phyloP scores from a whole-genome alignment of 37 sponge, comb jelly and placozoan genomes.

The Axinella damicornis region DNA sequence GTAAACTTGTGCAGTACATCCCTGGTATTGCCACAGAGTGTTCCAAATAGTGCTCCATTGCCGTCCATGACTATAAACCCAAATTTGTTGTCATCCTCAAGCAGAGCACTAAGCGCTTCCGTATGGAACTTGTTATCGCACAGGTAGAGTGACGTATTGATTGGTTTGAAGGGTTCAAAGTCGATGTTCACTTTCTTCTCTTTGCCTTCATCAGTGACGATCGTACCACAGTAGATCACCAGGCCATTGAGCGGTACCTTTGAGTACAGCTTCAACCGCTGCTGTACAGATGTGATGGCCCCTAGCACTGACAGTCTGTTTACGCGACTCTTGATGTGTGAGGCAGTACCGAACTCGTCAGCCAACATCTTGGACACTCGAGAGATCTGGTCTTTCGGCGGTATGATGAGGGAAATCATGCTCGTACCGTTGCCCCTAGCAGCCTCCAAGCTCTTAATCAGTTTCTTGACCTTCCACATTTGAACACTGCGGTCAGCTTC shows the following conservation, averaged over 20 bases:
- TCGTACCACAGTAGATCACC: constrained; percentile 99
- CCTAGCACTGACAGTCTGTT: constrained; percentile 98
- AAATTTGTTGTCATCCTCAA: constrained; percentile 99
- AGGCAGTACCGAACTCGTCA: constrained; percentile 98
- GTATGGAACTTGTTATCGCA: constrained; percentile 99
- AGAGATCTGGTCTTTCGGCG: constrained; percentile 99
- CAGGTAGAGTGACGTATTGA: constrained; percentile 98
- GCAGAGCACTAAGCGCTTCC: constrained; percentile 94
- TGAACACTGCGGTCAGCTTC: constrained; percentile 96
- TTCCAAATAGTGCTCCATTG: constrained; percentile 97
- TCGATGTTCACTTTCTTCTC: constrained; percentile 99
- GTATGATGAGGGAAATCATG: constrained; percentile 99
- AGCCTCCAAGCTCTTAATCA: constrained; percentile 98
- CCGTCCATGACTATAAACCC: constrained; percentile 99
- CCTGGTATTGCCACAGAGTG: constrained; percentile 96
- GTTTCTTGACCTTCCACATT: constrained; percentile 98
- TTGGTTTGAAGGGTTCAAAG: constrained; percentile 99
- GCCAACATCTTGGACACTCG: constrained; percentile 97
- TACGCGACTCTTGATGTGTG: constrained; percentile 98
- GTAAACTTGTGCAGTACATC: constrained; percentile 99
- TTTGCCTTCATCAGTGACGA: constrained; percentile 98
- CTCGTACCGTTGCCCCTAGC: constrained; percentile 99
- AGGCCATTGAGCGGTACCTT: constrained; percentile 92
- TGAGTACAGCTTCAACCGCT: constrained; percentile 95
- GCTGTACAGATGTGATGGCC: constrained; percentile 99